phyloP scores from a whole-genome alignment of 2,113 vertebrate genomes.

The Poecile atricapillus region DNA sequence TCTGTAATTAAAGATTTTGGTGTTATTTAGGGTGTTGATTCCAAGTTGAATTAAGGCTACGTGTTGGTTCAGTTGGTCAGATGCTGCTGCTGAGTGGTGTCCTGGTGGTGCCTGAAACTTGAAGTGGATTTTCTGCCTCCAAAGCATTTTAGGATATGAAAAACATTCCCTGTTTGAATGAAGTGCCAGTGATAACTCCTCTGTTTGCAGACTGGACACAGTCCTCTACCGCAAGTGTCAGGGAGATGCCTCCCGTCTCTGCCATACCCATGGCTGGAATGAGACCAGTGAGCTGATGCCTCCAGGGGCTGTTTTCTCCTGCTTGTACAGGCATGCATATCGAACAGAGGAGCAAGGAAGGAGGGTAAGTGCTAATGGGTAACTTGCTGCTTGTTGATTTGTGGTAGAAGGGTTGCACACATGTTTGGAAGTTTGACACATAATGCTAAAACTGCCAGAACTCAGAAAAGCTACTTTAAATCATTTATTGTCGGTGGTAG shows the following conservation, averaged over 20 bases:
- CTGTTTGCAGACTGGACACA: conserved; percentile 82
- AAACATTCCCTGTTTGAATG: rapidly evolving
- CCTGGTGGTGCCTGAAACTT: background rate
- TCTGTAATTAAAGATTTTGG: background rate
- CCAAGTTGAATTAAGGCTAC: background rate
- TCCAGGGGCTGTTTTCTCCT: conserved; percentile 92
- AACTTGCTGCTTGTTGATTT: background rate
- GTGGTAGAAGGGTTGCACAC: background rate
- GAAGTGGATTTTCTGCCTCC: background rate
- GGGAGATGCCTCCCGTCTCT: conserved; percentile 91
- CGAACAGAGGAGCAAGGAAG: conserved; percentile 91
- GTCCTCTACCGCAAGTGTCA: conserved; percentile 94
- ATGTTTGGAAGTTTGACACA: rapidly evolving
- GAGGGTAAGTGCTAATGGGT: conserved; percentile 73
- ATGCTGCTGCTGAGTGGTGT: background rate
- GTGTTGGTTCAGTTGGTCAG: background rate
- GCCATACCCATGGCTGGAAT: conserved; percentile 94
- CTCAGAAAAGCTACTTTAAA: background rate
- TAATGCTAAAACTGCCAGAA: background rate
- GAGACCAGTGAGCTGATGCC: conserved; percentile 94
- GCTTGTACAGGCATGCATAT: conserved; percentile 93
- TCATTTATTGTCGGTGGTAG: rapidly evolving
- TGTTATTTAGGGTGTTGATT: background rate
- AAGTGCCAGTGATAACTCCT: background rate
- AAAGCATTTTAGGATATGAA: background rate